phyloP scores from a whole-genome alignment of 2,113 vertebrate species.

The Piprites chloris region DNA sequence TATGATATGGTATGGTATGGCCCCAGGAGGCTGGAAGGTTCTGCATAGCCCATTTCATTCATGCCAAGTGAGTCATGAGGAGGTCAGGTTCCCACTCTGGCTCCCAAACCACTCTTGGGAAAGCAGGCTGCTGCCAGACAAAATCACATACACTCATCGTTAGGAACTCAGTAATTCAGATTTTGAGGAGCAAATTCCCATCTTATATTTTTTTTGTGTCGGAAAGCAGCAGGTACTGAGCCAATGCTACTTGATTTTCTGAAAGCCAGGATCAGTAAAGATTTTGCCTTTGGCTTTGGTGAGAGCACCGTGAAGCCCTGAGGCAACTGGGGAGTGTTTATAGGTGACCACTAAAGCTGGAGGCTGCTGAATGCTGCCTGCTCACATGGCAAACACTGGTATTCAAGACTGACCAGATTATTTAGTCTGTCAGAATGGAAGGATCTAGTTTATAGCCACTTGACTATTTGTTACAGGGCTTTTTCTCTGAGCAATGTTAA shows the following conservation, averaged over 20 bases:
- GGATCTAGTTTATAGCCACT: conserved; percentile 46
- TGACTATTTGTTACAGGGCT: conserved; percentile 5
- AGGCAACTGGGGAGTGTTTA: background rate
- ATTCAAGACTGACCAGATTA: conserved; percentile 41
- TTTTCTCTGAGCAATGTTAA: conserved; percentile 34
- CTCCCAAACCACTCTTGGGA: background rate
- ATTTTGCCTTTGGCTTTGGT: background rate
- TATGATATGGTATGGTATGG: background rate
- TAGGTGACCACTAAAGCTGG: background rate
- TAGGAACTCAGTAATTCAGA: background rate
- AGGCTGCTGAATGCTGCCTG: background rate
- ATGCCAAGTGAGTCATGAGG: background rate
- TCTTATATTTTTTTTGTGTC: background rate
- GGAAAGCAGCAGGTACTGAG: background rate
- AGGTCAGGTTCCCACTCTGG: background rate
- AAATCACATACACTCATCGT: rapidly evolving
- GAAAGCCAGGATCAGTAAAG: background rate
- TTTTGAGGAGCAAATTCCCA: background rate
- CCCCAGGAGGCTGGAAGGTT: background rate
- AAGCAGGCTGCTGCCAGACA: background rate
- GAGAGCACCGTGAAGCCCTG: background rate
- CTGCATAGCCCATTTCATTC: rapidly evolving
- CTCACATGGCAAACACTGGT: background rate
- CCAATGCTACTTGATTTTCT: background rate
- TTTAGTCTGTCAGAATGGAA: conserved; percentile 51